Base-by-base conservation (phyloP, 2,113 vertebrate species). In the Calcarius ornatus region DNA sequence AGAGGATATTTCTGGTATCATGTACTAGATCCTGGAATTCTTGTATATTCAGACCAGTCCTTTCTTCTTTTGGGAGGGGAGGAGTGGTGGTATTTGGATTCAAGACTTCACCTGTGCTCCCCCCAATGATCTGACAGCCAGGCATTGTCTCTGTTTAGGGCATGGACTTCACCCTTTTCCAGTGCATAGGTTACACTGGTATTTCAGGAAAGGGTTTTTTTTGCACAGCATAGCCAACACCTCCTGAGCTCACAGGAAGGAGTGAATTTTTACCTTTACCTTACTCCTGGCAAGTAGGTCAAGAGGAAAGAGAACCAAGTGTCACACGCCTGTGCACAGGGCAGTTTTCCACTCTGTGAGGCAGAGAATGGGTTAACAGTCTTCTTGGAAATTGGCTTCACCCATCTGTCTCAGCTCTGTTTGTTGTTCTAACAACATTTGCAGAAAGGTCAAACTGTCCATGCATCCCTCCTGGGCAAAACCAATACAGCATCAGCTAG, bases 381-480 rank as follows among this genome's bases (percentile, higher is more conserved):
- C 48, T 8, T 81, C 61, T 61, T 48, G 63, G 54, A 80, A 71
- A 77, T 48, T 31, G 56, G 47, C 51, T 88, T 87, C 69, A 42
- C 54, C 56, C 68, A 61, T 19, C 54, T 89, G 78, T 76, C 45
- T 85, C 4, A 0, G 43, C 56, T 91, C 56, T 96, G 85, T 92
- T 97, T 91, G 76, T 68, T 95, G 54, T 77, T 94, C 47, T 43
- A 70, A 68, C 42, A 86, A 82, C 70, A 43, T 78, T 60, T 85
- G 43, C 75, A 61, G 94, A 89, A 94, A 97, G 91, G 90, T 96
- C 92, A 96, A 40, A 80, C 66, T 86, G 79, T 85, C 72, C 50
- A 1, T 65, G 40, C 43, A 6, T 89, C 0, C 18, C 79, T 84
- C 23, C 77, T 84, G 78, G 90, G 90, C 61, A 78, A 93, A 83